Base-by-base conservation (phyloP, 2,113 vertebrate species). In the Poeciliopsis prolifica region DNA sequence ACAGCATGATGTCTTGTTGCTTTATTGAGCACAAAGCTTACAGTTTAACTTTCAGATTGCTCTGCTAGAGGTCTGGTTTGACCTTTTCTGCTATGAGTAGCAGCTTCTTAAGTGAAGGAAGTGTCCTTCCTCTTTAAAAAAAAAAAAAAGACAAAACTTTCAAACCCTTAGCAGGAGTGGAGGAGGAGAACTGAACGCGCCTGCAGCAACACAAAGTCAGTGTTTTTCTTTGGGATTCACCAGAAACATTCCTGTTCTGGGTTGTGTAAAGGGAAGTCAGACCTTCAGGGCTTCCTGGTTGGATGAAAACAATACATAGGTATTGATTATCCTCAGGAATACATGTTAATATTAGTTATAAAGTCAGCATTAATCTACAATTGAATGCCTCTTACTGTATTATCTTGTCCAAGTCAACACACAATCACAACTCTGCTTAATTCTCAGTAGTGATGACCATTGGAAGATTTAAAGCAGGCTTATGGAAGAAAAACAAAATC, bases 11-110 rank as follows among this genome's bases (percentile, higher is more conserved):
- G 61, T 29, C 24, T 64, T n/a, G 60, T 76, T 37, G 15, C 44
- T 19, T 48, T 48, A 48, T 48, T 5, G 44, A 48, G 44, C 15
- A 79, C 72, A 77, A 77, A 82, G 65, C 58, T 85, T 84, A 83
- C 37, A 87, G 13, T 81, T 89, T 87, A 82, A 87, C 85, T 78
- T 74, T 58, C 8, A 58, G 24, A 10, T 10, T 3, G 24, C 17
- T 58, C 24, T 35, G 76, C 67, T 74, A 1, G 0, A 54, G 74
- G 78, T 72, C 81, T 80, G 79, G 82, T 37, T 77, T 42, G 40
- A 78, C 76, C 76, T 79, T 60, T 70, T 65, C 37, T n/a, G 19
- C 5, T 3, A 61, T 8, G 1, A 11, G 19, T 42, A 7, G 48
- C 48, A 63, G 63, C 68, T 58, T 42, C 58, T 42, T 6, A 48